phyloP scores from a whole-genome alignment of 2,113 vertebrate species.

The Cercocebus atys region DNA sequence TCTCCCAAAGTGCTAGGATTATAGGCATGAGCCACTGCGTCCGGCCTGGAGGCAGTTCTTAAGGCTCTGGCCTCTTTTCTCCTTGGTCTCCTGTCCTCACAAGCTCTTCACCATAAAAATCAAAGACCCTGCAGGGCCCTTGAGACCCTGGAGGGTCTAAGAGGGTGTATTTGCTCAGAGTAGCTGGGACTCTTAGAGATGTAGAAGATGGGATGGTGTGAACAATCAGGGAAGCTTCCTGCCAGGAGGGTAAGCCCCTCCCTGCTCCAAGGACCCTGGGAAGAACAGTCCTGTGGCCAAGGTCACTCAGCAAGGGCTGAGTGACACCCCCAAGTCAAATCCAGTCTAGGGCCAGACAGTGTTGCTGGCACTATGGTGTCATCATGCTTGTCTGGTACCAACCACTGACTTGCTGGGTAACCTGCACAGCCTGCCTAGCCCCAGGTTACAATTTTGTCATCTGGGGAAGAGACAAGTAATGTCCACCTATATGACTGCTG shows the following conservation, averaged over 20 bases:
- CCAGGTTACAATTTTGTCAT: background rate
- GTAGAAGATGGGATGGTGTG: rapidly evolving
- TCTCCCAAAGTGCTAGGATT: too few relatives aligned
- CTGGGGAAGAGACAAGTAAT: background rate
- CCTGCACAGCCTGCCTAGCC: background rate
- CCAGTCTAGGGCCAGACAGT: background rate
- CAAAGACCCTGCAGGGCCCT: background rate
- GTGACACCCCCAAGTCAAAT: background rate
- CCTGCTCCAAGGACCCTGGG: background rate
- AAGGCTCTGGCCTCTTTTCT: background rate
- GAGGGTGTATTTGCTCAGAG: background rate
- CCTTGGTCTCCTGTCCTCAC: background rate
- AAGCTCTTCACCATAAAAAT: background rate
- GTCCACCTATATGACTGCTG: background rate
- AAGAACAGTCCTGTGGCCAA: background rate
- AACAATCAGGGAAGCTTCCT: background rate
- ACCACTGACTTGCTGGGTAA: background rate
- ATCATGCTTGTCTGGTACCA: background rate
- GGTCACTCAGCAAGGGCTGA: background rate
- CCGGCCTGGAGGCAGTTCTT: background rate
- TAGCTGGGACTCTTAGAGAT: background rate
- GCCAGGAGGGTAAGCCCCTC: background rate
- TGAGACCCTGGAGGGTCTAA: background rate
- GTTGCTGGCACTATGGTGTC: background rate
- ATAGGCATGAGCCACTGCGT: too few relatives aligned